Percentiles rank a stretch among this genome's conserved stretches.
Conservation (phyloP, 2,113 vertebrate species). For the Fulmarus glacialis region DNA sequence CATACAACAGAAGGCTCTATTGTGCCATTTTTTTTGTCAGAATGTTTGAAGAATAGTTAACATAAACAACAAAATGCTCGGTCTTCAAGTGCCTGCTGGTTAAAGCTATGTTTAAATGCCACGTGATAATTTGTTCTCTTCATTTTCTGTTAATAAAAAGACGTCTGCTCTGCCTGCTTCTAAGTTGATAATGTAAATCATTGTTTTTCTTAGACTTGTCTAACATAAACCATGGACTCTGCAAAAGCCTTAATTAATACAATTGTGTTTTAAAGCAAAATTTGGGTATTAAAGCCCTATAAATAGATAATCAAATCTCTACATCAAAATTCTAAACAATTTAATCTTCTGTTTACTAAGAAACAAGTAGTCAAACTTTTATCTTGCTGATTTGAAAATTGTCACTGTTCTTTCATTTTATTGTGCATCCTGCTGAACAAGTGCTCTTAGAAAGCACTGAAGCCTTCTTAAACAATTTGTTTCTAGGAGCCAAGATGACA, state of each 20-base stretch:
- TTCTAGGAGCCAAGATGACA: background rate
- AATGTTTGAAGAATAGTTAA: conserved; percentile 42
- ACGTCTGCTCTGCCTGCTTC: background rate
- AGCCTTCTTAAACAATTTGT: background rate
- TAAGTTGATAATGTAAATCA: background rate
- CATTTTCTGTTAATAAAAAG: conserved; percentile 10
- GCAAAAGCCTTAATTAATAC: background rate
- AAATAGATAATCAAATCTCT: background rate
- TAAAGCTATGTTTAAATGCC: conserved; percentile 10
- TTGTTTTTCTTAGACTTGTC: background rate
- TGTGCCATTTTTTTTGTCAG: background rate
- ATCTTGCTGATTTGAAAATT: background rate
- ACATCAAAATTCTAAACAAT: background rate
- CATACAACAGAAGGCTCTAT: conserved; percentile 16
- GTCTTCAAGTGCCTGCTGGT: conserved; percentile 13
- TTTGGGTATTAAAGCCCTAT: background rate
- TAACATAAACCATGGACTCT: background rate
- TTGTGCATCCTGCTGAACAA: background rate
- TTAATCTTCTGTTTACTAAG: background rate
- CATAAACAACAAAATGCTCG: background rate
- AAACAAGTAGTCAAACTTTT: background rate
- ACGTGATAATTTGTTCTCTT: background rate
- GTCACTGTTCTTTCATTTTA: background rate
- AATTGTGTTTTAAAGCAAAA: background rate
- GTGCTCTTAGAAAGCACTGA: background rate